Conservation (phyloP, 2,888 invertebrate species). For the Hirudinaria manillensis region DNA sequence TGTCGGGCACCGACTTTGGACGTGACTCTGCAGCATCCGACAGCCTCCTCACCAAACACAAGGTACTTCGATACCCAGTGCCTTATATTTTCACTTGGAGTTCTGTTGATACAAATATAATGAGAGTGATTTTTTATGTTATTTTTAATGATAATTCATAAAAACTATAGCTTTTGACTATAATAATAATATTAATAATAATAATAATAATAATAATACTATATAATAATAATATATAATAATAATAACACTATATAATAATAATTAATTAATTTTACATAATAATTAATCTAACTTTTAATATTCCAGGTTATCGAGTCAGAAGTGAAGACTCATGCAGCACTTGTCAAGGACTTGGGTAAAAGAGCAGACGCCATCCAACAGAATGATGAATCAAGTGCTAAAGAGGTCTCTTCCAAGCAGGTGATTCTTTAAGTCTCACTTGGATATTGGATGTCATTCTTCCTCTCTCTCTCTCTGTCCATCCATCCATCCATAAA, state of each 20-base stretch:
- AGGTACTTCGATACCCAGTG: slow-evolving; percentile 59
- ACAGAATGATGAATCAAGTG: slow-evolving; percentile 76
- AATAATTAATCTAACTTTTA: too few relatives aligned
- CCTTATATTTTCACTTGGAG: neutral
- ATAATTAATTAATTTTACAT: too few relatives aligned
- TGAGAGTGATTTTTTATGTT: neutral
- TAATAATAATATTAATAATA: too few relatives aligned
- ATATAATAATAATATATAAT: too few relatives aligned
- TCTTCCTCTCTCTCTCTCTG: too few relatives aligned
- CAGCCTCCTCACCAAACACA: slow-evolving; percentile 86
- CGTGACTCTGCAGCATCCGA: slow-evolving; percentile 85
- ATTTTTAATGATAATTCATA: too few relatives aligned
- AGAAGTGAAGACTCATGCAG: slow-evolving; percentile 51
- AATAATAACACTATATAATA: too few relatives aligned
- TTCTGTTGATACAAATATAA: neutral
- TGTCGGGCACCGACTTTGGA: slow-evolving; percentile 81
- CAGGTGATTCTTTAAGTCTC: slow-evolving; percentile 43
- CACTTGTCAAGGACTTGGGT: slow-evolving; percentile 47
- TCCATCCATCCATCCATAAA: neutral
- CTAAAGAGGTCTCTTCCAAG: slow-evolving; percentile 46
- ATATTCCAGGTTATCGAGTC: slow-evolving; percentile 63
- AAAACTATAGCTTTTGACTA: too few relatives aligned
- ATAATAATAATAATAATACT: too few relatives aligned
- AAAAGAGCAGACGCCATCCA: slow-evolving; percentile 48
- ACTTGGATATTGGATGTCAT: too few relatives aligned